These are phyloP conservation scores for Setophaga kirtlandii DNA, from an alignment of 2,113 vertebrate species.

Conservation along the genomic window DNA sequence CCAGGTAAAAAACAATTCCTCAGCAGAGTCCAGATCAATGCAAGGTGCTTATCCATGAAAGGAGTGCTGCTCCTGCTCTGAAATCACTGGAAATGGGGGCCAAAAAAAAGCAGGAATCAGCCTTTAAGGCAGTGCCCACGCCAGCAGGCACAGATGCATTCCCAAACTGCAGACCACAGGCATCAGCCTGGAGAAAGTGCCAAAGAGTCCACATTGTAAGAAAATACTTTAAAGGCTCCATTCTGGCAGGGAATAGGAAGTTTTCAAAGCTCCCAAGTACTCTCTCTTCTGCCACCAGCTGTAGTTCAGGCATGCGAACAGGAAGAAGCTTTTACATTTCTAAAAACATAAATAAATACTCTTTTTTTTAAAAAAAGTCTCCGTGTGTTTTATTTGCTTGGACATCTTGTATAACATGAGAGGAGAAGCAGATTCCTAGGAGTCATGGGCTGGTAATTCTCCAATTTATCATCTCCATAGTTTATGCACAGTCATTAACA, in stretches of 20 bases:
- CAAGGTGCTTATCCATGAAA: rapidly evolving
- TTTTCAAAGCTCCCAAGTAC: not conserved
- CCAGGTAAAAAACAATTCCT: not conserved
- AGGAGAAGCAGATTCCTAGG: constrained; percentile 33
- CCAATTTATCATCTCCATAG: not conserved
- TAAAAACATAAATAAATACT: constrained; percentile 21
- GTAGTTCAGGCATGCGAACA: not conserved
- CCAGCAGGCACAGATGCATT: not conserved
- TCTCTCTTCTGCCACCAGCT: not conserved
- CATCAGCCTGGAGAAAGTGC: not conserved
- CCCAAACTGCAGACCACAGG: not conserved
- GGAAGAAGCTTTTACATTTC: constrained; percentile 12
- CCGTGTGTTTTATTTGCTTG: not conserved
- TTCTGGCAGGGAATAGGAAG: not conserved
- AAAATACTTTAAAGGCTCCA: not conserved
- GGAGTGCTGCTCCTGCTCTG: not conserved
- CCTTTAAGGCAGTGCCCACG: not conserved
- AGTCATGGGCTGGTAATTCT: constrained; percentile 24
- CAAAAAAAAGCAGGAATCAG: not conserved
- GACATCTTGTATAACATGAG: not conserved
- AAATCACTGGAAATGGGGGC: not conserved
- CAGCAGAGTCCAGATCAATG: not conserved
- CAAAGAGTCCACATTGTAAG: not conserved
- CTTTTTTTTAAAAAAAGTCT: not conserved
- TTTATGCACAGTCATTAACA: constrained; percentile 51